Conservation (phyloP, 2,113 vertebrate genomes). For the Carassius carassius region DNA sequence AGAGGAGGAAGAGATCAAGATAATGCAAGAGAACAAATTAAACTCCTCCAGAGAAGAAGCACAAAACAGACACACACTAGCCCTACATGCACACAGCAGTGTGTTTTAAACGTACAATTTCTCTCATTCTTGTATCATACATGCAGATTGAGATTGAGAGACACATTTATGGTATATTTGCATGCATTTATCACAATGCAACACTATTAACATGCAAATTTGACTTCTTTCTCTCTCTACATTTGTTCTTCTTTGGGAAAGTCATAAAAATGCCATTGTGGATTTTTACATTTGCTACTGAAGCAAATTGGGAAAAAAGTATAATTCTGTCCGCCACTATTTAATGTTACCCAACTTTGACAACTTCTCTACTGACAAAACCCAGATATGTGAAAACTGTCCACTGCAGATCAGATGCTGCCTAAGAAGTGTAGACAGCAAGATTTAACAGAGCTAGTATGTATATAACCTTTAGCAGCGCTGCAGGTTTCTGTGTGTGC, state of each 20-base stretch:
- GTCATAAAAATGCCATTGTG: no score
- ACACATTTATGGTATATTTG: no score
- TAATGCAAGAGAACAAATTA: constrained; percentile 32
- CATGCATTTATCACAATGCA: not conserved
- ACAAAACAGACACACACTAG: not conserved
- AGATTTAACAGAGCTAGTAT: no score
- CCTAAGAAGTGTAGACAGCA: not conserved
- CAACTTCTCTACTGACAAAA: no score
- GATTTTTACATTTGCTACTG: no score
- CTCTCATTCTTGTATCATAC: not conserved
- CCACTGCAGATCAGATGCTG: not conserved
- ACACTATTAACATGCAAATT: not conserved
- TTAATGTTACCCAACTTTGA: not conserved
- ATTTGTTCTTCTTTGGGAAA: no score
- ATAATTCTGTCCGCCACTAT: not conserved
- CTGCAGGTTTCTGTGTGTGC: constrained; percentile 77
- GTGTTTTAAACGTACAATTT: not conserved
- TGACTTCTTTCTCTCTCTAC: no score
- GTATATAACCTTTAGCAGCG: constrained; percentile 74
- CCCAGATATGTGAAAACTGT: no score
- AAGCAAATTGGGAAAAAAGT: not conserved
- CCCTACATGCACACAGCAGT: not conserved
- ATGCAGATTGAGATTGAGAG: no score
- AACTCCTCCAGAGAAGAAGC: constrained; percentile 20
- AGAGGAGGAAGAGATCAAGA: constrained; percentile 38